Conservation (phyloP, 2,888 invertebrate genomes). For the Trissoscelio sp. region DNA sequence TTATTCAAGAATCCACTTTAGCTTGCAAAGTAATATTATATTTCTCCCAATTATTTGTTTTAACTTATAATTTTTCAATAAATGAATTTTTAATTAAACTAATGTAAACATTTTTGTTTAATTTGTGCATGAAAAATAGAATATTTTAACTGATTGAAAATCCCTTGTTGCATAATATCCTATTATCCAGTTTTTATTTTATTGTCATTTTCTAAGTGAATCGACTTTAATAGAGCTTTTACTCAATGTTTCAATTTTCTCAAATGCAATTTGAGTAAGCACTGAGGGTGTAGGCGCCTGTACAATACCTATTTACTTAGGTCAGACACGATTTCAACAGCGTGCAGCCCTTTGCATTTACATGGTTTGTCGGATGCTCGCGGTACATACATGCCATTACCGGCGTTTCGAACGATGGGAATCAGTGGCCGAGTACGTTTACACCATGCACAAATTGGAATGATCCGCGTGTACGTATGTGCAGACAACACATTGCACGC, state of each 20-base stretch:
- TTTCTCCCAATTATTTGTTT: too few species aligned
- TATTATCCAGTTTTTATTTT: too few species aligned
- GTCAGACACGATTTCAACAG: constrained; percentile 40
- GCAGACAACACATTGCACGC: constrained; percentile 30
- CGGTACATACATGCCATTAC: constrained; percentile 47
- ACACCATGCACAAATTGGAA: constrained; percentile 54
- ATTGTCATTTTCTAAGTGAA: too few species aligned
- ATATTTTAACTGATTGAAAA: too few species aligned
- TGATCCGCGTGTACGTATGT: constrained; percentile 32
- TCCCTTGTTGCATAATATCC: too few species aligned
- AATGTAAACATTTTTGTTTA: too few species aligned
- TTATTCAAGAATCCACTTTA: too few species aligned
- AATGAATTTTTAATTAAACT: too few species aligned
- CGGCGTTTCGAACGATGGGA: constrained; percentile 30
- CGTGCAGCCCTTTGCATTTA: constrained; percentile 36
- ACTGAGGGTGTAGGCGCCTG: not conserved
- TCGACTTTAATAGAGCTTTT: not conserved
- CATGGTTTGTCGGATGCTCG: constrained; percentile 31
- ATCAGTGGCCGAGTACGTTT: constrained; percentile 50
- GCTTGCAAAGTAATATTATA: too few species aligned
- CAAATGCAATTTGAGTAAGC: constrained; percentile 15
- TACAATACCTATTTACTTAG: constrained; percentile 51
- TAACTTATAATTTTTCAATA: too few species aligned
- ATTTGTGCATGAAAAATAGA: too few species aligned
- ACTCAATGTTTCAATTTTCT: constrained; percentile 18